Percentiles rank a stretch among this genome's conserved stretches.
phyloP scores from a whole-genome alignment of 1,140 invertebrate species.

The Halesus radiatus region DNA sequence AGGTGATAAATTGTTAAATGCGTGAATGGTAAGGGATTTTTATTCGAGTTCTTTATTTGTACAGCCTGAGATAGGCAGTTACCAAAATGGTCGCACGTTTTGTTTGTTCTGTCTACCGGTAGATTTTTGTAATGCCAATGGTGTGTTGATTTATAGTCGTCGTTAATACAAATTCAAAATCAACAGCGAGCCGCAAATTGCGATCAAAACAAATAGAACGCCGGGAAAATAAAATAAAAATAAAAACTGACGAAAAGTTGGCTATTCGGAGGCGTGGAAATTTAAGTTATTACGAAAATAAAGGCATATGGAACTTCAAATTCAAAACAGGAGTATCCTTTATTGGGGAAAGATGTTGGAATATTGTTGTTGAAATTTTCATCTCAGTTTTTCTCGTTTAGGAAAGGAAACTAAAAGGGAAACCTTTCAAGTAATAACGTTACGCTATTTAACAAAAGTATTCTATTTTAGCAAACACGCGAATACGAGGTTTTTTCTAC shows the following conservation, averaged over 20 bases:
- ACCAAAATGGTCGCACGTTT: not conserved
- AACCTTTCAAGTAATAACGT: not conserved
- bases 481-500: not conserved
- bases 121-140: slow-evolving; percentile 31
- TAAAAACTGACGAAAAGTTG: not conserved
- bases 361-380: no score
- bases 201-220: slow-evolving; percentile 23
- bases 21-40: no score
- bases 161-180: slow-evolving; percentile 40
- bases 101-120: not conserved
- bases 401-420: not conserved
- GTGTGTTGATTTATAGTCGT: slow-evolving; percentile 28
- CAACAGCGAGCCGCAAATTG: slow-evolving; percentile 28
- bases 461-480: not conserved
- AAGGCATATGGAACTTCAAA: no score
- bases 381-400: not conserved
- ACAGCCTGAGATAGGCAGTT: no score
- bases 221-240: not conserved
- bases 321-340: no score
- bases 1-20: no score
- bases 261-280: no score
- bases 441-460: not conserved
- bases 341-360: no score
- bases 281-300: no score
- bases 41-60: no score